Evolutionary conservation across 2,113 vertebrate species (phyloP), one percentile per base, ranked within the genome.

Genomic region (Mesocricetus auratus): DNA sequence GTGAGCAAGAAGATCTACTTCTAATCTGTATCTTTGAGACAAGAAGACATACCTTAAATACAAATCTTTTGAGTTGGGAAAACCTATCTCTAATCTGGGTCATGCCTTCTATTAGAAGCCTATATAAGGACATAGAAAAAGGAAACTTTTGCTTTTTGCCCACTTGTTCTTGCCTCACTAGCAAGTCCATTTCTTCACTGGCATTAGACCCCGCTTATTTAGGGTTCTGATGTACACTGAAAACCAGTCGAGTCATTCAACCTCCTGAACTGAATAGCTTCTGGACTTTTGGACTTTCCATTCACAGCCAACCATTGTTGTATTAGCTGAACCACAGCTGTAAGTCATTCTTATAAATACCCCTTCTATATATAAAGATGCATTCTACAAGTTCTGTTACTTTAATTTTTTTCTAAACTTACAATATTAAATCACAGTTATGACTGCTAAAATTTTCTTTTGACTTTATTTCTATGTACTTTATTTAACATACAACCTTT

Each of bases 341-440:
- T 64, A 85, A 62, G 39, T 62, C 24, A 85, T 64, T 62, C 58
- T 62, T 62, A 83, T 29, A 42, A 83, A 29, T 42, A 24, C 11
- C n/a, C n/a, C 42, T 73, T 42, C 21, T 39, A 5, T 11, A 73
- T 39, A 39, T 21, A 73, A 24, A 73, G 71, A 73, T 73, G 47
- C 45, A 77, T 77, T 47, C 74, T 31, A 16, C 16, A 77, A 31
- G 29, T 47, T 77, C 13, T 77, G 74, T 77, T 77, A 47, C 74
- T 77, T 12, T 47, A 47, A 24, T 17, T n/a, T 77, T 94, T 53
- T 66, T 94, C 15, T 78, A 39, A 86, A 69, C 12, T 79, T 50
- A 62, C 33, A 39, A 62, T 94, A 45, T 87, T 69, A 73, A 45
- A 74, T 96, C n/a, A 90, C 96, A 96, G 31, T 50, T 78, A 90